Base-by-base conservation (phyloP, 2,113 vertebrate species). In the Tylochromis polylepis region DNA sequence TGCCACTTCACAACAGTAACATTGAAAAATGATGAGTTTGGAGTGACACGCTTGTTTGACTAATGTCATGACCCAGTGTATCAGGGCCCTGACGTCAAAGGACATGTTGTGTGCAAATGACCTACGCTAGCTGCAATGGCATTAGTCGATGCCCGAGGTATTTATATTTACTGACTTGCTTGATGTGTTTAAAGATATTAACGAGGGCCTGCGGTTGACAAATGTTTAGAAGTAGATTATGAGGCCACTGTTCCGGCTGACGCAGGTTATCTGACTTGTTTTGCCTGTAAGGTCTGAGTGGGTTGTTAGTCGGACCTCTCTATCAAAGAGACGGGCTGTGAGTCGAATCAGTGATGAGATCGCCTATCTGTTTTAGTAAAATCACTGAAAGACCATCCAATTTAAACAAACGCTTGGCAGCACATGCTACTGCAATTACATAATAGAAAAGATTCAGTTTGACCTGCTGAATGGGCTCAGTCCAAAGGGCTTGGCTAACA, bases 361-460 rank as follows among this genome's bases (percentile, higher is more conserved):
- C 15, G n/a, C 53, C 22, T 62, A 75, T 81, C 85, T 77, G 24
- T 56, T 79, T 34, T 22, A 75, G 51, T 57, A 49, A 77, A 77
- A 29, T 51, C 24, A 75, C 70, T 51, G 70, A 51, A 51, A 75
- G 41, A 75, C 20, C 22, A n/a, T 87, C 93, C 93, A 93, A 90
- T 56, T 81, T 83, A 89, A 95, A 93, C 89, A 94, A 89, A 86
- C 51, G 31, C 79, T 85, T 94, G 90, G 91, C 92, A 89, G 67
- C 41, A 84, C 82, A 82, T 22, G 6, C 20, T 5, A 5, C 62
- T 70, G 58, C 36, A 86, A 91, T 88, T 89, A 93, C 78, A 70
- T 57, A 34, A 85, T 49, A 72, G 65, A 75, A 86, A 89, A 89
- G 79, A 87, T 88, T 81, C 59, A 60, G 82, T 77, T 79, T 59